Conservation (phyloP, 2,888 invertebrate genomes). For the Iselma pallidipennis region DNA sequence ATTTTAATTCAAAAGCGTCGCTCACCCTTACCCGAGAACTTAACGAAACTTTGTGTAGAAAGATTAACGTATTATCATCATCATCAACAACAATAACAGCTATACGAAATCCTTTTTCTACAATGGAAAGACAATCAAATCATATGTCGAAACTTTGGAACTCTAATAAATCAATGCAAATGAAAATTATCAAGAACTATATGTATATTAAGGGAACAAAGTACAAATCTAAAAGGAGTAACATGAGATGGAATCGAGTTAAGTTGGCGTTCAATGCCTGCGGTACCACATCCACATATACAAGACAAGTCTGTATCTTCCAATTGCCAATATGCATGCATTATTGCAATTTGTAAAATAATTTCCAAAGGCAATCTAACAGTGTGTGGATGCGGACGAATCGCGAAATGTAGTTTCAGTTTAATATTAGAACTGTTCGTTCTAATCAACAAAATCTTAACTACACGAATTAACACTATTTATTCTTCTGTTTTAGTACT, state of each 20-base stretch:
- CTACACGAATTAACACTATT: too few relatives aligned
- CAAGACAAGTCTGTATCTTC: conserved; percentile 39
- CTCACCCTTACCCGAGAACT: too few relatives aligned
- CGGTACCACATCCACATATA: conserved; percentile 40
- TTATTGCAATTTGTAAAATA: conserved; percentile 51
- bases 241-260: conserved; percentile 37
- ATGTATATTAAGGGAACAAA: conserved; percentile 35
- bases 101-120: too few relatives aligned
- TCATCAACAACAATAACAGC: too few relatives aligned
- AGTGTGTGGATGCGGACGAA: conserved; percentile 31
- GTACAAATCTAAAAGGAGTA: conserved; percentile 36
- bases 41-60: too few relatives aligned
- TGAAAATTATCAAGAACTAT: conserved; percentile 34
- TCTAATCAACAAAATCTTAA: too few relatives aligned
- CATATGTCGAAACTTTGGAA: too few relatives aligned
- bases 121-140: too few relatives aligned
- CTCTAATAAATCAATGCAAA: conserved; percentile 29
- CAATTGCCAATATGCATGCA: conserved; percentile 52
- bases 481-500: too few relatives aligned
- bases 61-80: too few relatives aligned
- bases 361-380: conserved; percentile 48
- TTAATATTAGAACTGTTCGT: conserved; percentile 18
- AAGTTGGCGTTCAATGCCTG: conserved; percentile 36
- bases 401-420: conserved; percentile 25
- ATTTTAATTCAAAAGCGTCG: conserved; percentile 24